Conservation (phyloP, 2,888 invertebrate species). For the Meteorus cinctellus region DNA sequence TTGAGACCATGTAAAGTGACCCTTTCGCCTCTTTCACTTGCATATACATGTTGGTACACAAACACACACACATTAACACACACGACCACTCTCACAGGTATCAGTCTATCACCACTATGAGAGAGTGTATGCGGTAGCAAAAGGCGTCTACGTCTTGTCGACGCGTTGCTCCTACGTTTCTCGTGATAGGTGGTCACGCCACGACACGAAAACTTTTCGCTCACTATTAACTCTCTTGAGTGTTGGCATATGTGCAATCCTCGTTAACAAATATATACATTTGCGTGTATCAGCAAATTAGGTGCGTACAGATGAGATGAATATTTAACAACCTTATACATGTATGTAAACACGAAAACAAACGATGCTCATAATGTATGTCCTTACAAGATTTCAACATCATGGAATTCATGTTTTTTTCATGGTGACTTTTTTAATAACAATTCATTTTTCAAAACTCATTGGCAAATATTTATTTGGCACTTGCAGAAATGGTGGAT, state of each 20-base stretch:
- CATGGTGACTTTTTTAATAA: no score
- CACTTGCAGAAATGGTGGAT: neutral
- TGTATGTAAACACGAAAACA: no score
- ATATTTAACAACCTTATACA: neutral
- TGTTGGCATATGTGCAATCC: neutral
- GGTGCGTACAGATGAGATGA: neutral
- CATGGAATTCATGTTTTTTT: no score
- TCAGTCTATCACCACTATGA: neutral
- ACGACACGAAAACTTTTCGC: neutral
- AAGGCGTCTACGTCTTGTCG: neutral
- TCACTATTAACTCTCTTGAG: neutral
- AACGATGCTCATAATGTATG: neutral
- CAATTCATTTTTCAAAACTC: no score
- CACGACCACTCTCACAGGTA: neutral
- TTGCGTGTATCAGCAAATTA: neutral
- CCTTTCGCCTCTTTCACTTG: neutral
- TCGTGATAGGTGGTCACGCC: slow-evolving; percentile 3
- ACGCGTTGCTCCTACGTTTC: neutral
- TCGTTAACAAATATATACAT: neutral
- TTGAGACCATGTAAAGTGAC: slow-evolving; percentile 23
- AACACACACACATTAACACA: neutral
- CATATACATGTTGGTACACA: neutral
- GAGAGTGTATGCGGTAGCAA: neutral
- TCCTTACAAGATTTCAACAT: no score
- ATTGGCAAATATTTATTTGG: neutral